These are phyloP conservation scores for Zaprionus bogoriensis DNA, from an alignment of 2,888 invertebrate genomes.

Conservation along the genomic window DNA sequence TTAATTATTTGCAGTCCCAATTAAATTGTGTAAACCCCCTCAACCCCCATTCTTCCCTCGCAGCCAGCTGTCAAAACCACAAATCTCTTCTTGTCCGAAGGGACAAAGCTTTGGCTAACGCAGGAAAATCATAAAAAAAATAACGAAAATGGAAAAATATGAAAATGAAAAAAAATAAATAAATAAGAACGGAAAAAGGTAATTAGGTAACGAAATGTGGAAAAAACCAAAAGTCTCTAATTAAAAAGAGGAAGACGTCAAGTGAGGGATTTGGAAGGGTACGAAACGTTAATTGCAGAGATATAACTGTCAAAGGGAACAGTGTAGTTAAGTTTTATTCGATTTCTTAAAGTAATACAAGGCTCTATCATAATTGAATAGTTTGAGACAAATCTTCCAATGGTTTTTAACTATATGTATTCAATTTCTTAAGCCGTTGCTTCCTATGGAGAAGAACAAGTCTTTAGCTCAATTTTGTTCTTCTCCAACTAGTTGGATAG, in stretches of 20 bases:
- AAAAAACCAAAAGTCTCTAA: conserved; percentile 15
- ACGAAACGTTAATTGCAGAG: conserved; percentile 27
- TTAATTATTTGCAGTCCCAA: conserved; percentile 35
- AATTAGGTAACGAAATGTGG: conserved; percentile 17
- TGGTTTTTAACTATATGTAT: too few relatives aligned
- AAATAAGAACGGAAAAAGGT: conserved; percentile 1
- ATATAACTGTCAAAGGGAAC: too few relatives aligned
- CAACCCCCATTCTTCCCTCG: not conserved
- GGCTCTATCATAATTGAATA: not conserved
- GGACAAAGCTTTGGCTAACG: not conserved
- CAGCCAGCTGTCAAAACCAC: conserved; percentile 43
- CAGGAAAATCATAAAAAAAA: not conserved
- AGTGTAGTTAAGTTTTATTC: too few relatives aligned
- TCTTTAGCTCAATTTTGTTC: too few relatives aligned
- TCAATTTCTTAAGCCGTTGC: too few relatives aligned
- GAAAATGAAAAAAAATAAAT: not conserved
- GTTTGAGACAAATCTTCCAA: too few relatives aligned
- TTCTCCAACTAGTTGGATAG: too few relatives aligned
- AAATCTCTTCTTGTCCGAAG: conserved; percentile 1
- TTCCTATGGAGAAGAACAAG: too few relatives aligned
- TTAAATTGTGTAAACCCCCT: conserved; percentile 35
- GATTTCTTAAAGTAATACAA: not conserved
- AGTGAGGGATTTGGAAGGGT: not conserved
- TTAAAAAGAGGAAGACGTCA: conserved; percentile 22
- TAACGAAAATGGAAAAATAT: not conserved